Conservation (phyloP, 2,888 invertebrate genomes). For the Drosophila nr. perissopoda region DNA sequence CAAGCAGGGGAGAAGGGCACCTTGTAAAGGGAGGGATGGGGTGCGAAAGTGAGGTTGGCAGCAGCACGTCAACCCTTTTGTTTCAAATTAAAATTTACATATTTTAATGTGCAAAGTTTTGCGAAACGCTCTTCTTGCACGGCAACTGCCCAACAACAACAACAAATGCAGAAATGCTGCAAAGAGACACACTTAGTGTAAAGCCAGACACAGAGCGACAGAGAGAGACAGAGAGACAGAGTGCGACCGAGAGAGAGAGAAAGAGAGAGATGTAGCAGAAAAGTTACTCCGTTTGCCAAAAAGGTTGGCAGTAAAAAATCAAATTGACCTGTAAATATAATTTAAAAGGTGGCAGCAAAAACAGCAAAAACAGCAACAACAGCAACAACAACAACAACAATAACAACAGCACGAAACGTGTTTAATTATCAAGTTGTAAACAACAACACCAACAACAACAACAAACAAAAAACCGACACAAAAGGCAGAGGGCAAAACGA, state of each 20-base stretch:
- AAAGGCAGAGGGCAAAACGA: constrained; percentile 4
- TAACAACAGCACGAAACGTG: constrained; percentile 57
- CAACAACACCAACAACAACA: constrained; percentile 52
- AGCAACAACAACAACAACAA: constrained; percentile 32
- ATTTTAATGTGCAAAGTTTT: constrained; percentile 80
- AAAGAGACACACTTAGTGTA: constrained; percentile 26
- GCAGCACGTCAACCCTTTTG: constrained; percentile 77
- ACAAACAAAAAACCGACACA: constrained; percentile 33
- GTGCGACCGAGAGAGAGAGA: constrained; percentile 2
- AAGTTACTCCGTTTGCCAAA: constrained; percentile 52
- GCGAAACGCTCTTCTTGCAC: constrained; percentile 41
- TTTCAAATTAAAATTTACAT: constrained; percentile 80
- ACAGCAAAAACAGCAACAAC: constrained; percentile 49
- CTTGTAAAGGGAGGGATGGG: not conserved
- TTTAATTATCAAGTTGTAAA: constrained; percentile 78
- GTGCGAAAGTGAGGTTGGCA: constrained; percentile 4
- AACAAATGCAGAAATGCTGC: constrained; percentile 15
- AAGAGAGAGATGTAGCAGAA: constrained; percentile 10
- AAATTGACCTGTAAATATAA: constrained; percentile 80
- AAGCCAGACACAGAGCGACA: constrained; percentile 2
- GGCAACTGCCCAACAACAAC: constrained; percentile 42
- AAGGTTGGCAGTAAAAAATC: constrained; percentile 70
- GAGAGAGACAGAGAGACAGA: not conserved
- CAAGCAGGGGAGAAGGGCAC: not conserved
- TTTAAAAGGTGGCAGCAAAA: constrained; percentile 68